A percentile compares a stretch with the other conserved stretches of the same genome.
Conservation (phyloP, 1,140 invertebrate species). For the Drosophila dunni region DNA sequence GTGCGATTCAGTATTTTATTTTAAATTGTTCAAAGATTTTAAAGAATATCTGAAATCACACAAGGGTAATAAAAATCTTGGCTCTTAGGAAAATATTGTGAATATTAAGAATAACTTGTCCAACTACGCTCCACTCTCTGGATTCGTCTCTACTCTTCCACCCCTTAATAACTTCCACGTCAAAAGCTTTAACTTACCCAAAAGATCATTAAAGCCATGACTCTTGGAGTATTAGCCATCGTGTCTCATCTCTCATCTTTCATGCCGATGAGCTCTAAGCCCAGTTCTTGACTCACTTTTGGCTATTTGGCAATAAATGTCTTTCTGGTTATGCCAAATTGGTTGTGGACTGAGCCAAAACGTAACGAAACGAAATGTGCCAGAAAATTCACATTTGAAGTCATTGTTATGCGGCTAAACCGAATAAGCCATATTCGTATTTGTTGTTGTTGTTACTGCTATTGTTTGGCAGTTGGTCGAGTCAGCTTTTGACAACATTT, state of each 20-base stretch:
- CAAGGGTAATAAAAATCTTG: no score
- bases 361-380: conserved; percentile 18
- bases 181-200: conserved; percentile 5
- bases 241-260: neutral
- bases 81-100: no score
- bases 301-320: conserved; percentile 22
- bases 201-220: neutral
- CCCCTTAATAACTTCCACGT: no score
- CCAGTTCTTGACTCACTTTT: conserved; percentile 13
- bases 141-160: no score
- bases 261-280: neutral
- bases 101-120: no score
- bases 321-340: conserved; percentile 28
- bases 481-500: conserved; percentile 66
- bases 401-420: conserved; percentile 45
- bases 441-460: conserved; percentile 6
- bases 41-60: no score
- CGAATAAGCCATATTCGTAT: conserved; percentile 68
- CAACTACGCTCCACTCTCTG: no score
- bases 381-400: conserved; percentile 15
- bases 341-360: conserved; percentile 17
- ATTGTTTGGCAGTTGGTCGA: conserved; percentile 4
- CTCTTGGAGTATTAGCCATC: neutral
- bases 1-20: no score
- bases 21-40: no score